A percentile compares a stretch with the other conserved stretches of the same genome.
Evolutionary conservation across 23 tunicate species (phyloP).

Genomic region (Halocynthia roretzi): DNA sequence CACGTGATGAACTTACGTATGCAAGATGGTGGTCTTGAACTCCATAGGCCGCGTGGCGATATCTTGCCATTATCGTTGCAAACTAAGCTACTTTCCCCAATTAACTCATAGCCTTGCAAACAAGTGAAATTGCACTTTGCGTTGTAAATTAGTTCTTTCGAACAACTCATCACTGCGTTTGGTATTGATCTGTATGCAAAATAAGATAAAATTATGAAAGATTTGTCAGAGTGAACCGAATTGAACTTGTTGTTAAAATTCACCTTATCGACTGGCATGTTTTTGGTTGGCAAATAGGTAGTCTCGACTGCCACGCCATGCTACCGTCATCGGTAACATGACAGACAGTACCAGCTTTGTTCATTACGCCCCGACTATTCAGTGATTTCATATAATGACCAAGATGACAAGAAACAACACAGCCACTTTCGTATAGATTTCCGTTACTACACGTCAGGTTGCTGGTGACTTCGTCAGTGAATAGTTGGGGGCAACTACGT

Average conservation of each 20-base stretch:
- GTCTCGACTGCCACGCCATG: conserved; percentile 5
- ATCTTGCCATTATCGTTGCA: conserved; percentile 7
- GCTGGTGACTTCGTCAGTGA: conserved; percentile 1
- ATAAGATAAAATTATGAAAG: background rate
- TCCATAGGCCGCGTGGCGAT: conserved; percentile 13
- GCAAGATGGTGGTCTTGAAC: conserved; percentile 16
- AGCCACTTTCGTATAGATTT: conserved; percentile 11
- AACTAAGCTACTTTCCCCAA: background rate
- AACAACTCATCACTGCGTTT: conserved; percentile 17
- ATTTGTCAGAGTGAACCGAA: no score
- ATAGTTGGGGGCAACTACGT: background rate
- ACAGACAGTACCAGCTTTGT: background rate
- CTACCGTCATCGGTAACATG: background rate
- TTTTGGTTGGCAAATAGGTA: conserved; percentile 18
- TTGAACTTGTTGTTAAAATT: background rate
- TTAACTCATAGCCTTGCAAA: conserved; percentile 6
- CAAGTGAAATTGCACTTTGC: conserved; percentile 19
- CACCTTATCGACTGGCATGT: conserved; percentile 12
- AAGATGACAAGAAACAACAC: background rate
- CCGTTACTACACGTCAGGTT: conserved; percentile 8
- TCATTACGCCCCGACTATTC: background rate
- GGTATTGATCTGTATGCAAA: background rate
- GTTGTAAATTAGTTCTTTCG: conserved; percentile 9
- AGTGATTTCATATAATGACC: conserved; percentile 12
- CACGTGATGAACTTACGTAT: conserved; percentile 12